These are phyloP conservation scores for Drosophila quinaria DNA, from an alignment of 2,888 invertebrate genomes.

Conservation along the genomic window DNA sequence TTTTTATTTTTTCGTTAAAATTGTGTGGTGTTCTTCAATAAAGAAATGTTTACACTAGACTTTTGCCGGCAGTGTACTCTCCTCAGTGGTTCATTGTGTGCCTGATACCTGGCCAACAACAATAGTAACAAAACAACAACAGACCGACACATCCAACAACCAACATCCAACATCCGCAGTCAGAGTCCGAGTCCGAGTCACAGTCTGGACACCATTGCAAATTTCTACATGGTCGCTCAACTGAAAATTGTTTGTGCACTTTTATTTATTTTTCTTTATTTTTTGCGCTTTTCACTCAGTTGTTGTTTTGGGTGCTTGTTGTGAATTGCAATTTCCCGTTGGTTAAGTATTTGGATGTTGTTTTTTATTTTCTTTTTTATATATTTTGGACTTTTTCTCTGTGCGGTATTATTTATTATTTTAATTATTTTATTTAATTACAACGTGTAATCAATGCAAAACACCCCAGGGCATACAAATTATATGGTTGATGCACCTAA, in stretches of 20 bases:
- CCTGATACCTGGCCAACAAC: conserved; percentile 27
- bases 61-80: conserved; percentile 34
- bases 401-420: conserved; percentile 62
- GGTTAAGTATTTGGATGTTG: conserved; percentile 45
- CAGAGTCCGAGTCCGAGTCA: conserved; percentile 39
- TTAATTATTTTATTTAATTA: conserved; percentile 72
- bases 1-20: not conserved
- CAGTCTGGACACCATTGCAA: conserved; percentile 80
- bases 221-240: conserved; percentile 86
- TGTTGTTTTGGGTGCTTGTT: conserved; percentile 60
- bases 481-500: conserved; percentile 53
- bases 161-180: conserved; percentile 58
- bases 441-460: conserved; percentile 62
- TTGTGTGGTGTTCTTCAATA: not conserved
- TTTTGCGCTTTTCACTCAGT: conserved; percentile 27
- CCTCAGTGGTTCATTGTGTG: conserved; percentile 54
- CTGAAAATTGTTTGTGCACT: conserved; percentile 84
- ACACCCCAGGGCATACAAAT: conserved; percentile 43
- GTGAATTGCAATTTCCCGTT: conserved; percentile 74
- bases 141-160: conserved; percentile 22
- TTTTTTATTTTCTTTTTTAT: conserved; percentile 16
- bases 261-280: conserved; percentile 63
- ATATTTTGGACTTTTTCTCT: conserved; percentile 12
- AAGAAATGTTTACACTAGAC: not conserved
- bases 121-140: conserved; percentile 32